Percentiles rank a stretch among this genome's conserved stretches.
These are phyloP conservation scores for Tenualosa thibaudeaui DNA, from an alignment of 2,797 vertebrate species.

Conservation along the genomic window DNA sequence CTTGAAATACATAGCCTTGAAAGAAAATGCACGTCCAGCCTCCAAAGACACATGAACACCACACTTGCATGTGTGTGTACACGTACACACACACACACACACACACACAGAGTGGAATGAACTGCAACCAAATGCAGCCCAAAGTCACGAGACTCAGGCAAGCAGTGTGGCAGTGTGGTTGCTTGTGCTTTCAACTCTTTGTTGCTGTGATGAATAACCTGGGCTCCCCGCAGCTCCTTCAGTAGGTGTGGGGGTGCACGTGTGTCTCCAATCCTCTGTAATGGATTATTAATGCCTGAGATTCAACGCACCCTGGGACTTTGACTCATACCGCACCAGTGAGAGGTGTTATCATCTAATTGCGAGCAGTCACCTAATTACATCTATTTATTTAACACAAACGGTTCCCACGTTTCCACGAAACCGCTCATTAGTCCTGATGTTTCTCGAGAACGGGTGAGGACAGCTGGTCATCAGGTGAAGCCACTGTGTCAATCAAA, in stretches of 20 bases:
- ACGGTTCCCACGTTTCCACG: constrained; percentile 62
- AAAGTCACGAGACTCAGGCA: background rate
- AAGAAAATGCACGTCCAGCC: background rate
- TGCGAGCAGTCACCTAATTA: constrained; percentile 72
- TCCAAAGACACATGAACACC: background rate
- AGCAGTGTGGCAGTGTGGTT: background rate
- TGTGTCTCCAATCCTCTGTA: constrained; percentile 50
- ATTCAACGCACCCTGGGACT: constrained; percentile 49
- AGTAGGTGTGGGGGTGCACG: constrained; percentile 37
- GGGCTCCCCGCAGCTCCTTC: constrained; percentile 18
- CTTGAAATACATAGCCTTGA: background rate
- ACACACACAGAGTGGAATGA: background rate
- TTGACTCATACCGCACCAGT: constrained; percentile 55
- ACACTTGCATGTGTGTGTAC: background rate
- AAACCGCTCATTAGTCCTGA: constrained; percentile 49
- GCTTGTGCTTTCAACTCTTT: background rate
- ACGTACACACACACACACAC: constrained; percentile 15
- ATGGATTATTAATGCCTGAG: constrained; percentile 72
- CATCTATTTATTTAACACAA: constrained; percentile 71
- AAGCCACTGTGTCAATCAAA: background rate
- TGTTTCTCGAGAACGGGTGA: constrained; percentile 46
- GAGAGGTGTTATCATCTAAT: constrained; percentile 66
- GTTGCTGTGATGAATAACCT: constrained; percentile 45
- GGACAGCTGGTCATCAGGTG: constrained; percentile 30
- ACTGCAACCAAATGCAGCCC: background rate